Conservation (phyloP, 1,140 invertebrate genomes). For the Drosophila kepulauana region DNA sequence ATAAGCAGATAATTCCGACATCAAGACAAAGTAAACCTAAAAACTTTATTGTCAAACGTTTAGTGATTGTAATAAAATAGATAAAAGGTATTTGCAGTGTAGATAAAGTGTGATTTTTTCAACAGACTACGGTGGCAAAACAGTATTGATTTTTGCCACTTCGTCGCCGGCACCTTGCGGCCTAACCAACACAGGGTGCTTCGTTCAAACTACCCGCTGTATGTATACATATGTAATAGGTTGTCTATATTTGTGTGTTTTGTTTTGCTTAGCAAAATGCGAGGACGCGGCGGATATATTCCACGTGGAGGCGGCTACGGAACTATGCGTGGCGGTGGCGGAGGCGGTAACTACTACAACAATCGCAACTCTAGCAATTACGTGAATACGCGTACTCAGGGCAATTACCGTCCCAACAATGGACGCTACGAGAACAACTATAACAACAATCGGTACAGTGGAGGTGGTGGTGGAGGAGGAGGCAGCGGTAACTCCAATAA, state of each 20-base stretch:
- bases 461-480: constrained; percentile 31
- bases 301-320: constrained; percentile 64
- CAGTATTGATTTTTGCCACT: constrained; percentile 40
- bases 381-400: constrained; percentile 72
- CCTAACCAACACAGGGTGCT: constrained; percentile 28
- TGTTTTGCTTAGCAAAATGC: constrained; percentile 59
- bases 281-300: constrained; percentile 75
- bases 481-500: constrained; percentile 49
- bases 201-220: neutral
- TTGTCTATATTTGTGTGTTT: neutral
- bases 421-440: constrained; percentile 75
- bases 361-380: constrained; percentile 78
- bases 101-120: neutral
- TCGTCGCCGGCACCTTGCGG: constrained; percentile 28
- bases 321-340: constrained; percentile 57
- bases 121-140: constrained; percentile 6
- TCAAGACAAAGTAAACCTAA: neutral
- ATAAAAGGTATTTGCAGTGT: constrained; percentile 25
- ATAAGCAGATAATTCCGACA: constrained; percentile 16
- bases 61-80: neutral
- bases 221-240: constrained; percentile 4
- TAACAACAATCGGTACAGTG: constrained; percentile 61
- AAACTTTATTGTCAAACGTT: neutral
- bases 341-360: constrained; percentile 74
- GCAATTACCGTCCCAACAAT: constrained; percentile 70